Conservation (phyloP, 2,888 invertebrate genomes). For the Tiliacea citrago region DNA sequence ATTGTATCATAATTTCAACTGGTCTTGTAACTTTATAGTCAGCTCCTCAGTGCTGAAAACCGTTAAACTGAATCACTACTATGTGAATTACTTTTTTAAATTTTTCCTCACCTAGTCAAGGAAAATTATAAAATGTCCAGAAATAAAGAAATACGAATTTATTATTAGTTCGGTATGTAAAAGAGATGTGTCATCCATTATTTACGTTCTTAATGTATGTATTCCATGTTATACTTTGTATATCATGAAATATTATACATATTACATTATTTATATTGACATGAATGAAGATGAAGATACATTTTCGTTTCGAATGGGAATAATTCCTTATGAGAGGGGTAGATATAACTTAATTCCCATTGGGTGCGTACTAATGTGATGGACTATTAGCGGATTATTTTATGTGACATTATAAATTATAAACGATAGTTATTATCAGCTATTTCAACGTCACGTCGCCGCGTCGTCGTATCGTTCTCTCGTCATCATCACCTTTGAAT, state of each 20-base stretch:
- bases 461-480: too few relatives aligned
- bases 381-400: slow-evolving; percentile 1
- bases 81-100: neutral
- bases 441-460: neutral
- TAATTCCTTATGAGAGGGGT: slow-evolving; percentile 1
- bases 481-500: too few relatives aligned
- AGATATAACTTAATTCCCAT: slow-evolving; percentile 12
- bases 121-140: neutral
- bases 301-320: slow-evolving; percentile 28
- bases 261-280: too few relatives aligned
- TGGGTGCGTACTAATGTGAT: slow-evolving; percentile 16
- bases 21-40: neutral
- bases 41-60: neutral
- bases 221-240: neutral
- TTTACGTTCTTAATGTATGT: slow-evolving; percentile 8
- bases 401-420: neutral
- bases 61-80: neutral
- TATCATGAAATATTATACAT: slow-evolving; percentile 2
- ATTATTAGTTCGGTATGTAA: neutral
- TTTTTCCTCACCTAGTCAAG: neutral
- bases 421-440: neutral
- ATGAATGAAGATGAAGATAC: slow-evolving; percentile 21
- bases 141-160: slow-evolving; percentile 12
- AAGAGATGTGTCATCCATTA: neutral
- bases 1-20: neutral